phyloP scores from a whole-genome alignment of 53 echinoderm and acorn worm species.

The Holothuria scabra region DNA sequence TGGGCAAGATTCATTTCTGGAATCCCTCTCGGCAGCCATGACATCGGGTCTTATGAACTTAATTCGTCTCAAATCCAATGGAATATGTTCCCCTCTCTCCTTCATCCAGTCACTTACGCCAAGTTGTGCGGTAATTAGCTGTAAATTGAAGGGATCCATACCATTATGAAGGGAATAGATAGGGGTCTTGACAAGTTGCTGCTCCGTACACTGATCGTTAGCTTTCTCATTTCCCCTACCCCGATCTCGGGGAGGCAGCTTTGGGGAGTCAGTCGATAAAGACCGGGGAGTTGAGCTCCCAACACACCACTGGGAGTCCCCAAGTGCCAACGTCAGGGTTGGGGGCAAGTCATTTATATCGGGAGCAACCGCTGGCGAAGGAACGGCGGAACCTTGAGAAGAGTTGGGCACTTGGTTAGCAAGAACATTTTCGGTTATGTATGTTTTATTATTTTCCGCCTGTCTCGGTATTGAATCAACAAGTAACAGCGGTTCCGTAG shows the following conservation, averaged over 20 bases:
- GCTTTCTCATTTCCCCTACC: not conserved
- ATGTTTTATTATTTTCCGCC: not conserved
- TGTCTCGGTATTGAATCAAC: not conserved
- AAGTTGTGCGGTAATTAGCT: conserved; percentile 16
- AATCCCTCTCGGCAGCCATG: conserved; percentile 19
- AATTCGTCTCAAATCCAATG: conserved; percentile 19
- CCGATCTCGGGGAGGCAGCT: not conserved
- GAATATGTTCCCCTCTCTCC: conserved; percentile 15
- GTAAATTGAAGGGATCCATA: conserved; percentile 11
- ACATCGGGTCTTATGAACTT: conserved; percentile 18
- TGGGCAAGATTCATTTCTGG: conserved; percentile 16
- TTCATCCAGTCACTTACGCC: conserved; percentile 40
- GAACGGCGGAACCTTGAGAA: not conserved
- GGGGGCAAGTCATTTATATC: no score
- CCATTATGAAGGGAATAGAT: not conserved
- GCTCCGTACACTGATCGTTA: not conserved
- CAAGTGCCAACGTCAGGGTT: not conserved
- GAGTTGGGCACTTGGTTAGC: not conserved
- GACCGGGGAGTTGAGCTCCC: conserved; percentile 24
- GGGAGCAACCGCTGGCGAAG: not conserved
- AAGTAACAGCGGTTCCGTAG: not conserved
- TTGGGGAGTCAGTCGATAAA: not conserved
- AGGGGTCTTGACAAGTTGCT: no score
- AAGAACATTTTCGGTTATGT: not conserved
- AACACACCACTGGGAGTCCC: conserved; percentile 1